phyloP scores from a whole-genome alignment of 1,140 invertebrate species.

The Scaptomyza montana region DNA sequence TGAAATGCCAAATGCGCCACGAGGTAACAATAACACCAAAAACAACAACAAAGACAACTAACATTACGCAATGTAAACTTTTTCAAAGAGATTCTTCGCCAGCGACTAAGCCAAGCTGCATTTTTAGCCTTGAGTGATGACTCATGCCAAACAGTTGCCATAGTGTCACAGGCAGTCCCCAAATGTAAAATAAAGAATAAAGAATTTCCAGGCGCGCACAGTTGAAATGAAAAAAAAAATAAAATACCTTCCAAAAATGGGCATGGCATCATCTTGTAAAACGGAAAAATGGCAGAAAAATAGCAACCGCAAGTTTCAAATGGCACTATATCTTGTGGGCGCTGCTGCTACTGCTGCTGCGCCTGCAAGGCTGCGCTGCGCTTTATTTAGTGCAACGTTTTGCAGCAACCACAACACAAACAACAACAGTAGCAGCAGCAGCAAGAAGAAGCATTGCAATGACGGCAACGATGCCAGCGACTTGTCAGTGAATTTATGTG shows the following conservation, averaged over 20 bases:
- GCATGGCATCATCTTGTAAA: slow-evolving; percentile 45
- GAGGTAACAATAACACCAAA: slow-evolving; percentile 14
- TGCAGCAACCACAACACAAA: slow-evolving; percentile 1
- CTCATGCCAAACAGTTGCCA: slow-evolving; percentile 1
- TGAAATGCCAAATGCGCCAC: slow-evolving; percentile 48
- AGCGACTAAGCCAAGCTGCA: slow-evolving; percentile 9
- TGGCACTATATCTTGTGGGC: slow-evolving; percentile 74
- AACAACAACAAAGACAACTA: slow-evolving; percentile 11
- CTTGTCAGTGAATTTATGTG: slow-evolving; percentile 70
- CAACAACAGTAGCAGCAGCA: slow-evolving; percentile 2
- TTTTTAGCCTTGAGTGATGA: slow-evolving; percentile 11
- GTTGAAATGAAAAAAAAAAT: neutral
- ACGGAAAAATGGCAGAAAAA: slow-evolving; percentile 43
- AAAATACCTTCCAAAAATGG: slow-evolving; percentile 40
- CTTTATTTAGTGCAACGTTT: slow-evolving; percentile 57
- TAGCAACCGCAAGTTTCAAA: slow-evolving; percentile 70
- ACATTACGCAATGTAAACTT: slow-evolving; percentile 16
- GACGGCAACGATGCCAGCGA: slow-evolving; percentile 53
- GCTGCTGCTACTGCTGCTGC: slow-evolving; percentile 15
- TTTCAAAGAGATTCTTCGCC: neutral
- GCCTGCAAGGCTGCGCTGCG: slow-evolving; percentile 49
- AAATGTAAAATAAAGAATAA: slow-evolving; percentile 18
- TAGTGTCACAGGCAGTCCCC: neutral
- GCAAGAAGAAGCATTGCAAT: slow-evolving; percentile 36
- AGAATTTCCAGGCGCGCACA: slow-evolving; percentile 5